Base-by-base conservation (phyloP, 1,140 invertebrate species). In the Melitaea cinxia region DNA sequence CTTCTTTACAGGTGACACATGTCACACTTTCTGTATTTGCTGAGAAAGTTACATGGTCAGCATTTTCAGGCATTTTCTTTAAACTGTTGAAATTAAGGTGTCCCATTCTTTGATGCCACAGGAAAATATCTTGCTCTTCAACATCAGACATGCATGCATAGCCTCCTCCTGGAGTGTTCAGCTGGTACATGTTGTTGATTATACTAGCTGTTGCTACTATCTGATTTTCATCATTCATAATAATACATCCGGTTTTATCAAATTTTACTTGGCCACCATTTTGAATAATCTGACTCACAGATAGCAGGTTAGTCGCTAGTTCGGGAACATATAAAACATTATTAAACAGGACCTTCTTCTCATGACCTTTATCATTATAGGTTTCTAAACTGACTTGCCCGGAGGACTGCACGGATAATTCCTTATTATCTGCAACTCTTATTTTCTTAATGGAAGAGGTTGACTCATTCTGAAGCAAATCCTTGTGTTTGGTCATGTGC, bases 401-500 rank as follows among this genome's bases (percentile, higher is more conserved):
- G 17, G n/a, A 15, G 39, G n/a, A 10, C 39, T 17, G 15, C 19
- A 45, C 39, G 17, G 39, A 12, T 45, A 45, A 45, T 2, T 2
- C 17, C 17, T 45, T 45, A 21, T 45, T 45, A 45, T 45, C 39
- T 1, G 39, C 39, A 2, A 45, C 39, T 1, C n/a, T 45, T 19
- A 45, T 17, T 2, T 4, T 45, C 15, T 45, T 45, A 6, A 45
- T 45, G 3, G 19, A n/a, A 50, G 19, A 9, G 1, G 19, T 4
- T 24, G 1, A 1, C 3, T 24, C 23, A 50, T 50, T 21, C 23
- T 50, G 24, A 50, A 24, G 2, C 47, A 2, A 50, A 2, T 50
- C 21, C 12, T 50, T 50, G 24, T 50, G 23, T 19, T 50, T 50
- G 1, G 47, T 50, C 47, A 50, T 50, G 12, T 50, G 47, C 12